Base-by-base conservation (phyloP, 1,140 invertebrate genomes). In the Pteromalus puparum region DNA sequence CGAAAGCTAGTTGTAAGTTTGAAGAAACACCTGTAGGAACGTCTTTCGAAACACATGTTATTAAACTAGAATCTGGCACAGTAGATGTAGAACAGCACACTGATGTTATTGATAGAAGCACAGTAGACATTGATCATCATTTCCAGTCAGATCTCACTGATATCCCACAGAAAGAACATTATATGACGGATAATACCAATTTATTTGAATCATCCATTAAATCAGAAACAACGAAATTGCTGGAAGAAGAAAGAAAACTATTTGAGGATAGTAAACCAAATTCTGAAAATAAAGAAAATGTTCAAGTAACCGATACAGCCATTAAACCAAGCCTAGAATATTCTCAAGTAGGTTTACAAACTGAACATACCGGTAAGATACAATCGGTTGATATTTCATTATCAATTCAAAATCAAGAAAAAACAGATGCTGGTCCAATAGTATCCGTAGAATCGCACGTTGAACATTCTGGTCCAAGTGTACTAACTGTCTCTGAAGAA, bases 41-140 rank as follows among this genome's bases (percentile, higher is more conserved):
- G 82, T 68, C 74, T 82, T 87, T 86, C 83, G 86, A 90, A 87
- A 90, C 89, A 90, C 89, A 80, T 81, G 87, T 75, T 91, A 89
- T 89, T 86, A 84, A 89, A 80, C 61, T 93, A 93, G 91, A 90
- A 88, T 87, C 85, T 86, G 89, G 91, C 92, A 93, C 92, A 90
- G 90, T 93, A 93, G 92, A 92, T 88, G 84, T 93, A 93, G 91
- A 88, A 88, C 81, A 89, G 91, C 92, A 93, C 91, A 73, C 87
- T 87, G 91, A 89, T 81, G 88, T 86, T 90, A 79, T 73, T 73
- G 24, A 85, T 85, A 92, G 83, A 85, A 86, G 87, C 90, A 93
- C 91, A 86, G 88, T 93, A 92, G 91, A 91, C 82, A 80, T 87
- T 86, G 81, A 82, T 85, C 83, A 89, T 87, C 68, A 89, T 81